Evolutionary conservation across 2,888 invertebrate genomes (phyloP), one percentile per base, ranked within the genome.

Genomic region (Epirrhoe alternata): DNA sequence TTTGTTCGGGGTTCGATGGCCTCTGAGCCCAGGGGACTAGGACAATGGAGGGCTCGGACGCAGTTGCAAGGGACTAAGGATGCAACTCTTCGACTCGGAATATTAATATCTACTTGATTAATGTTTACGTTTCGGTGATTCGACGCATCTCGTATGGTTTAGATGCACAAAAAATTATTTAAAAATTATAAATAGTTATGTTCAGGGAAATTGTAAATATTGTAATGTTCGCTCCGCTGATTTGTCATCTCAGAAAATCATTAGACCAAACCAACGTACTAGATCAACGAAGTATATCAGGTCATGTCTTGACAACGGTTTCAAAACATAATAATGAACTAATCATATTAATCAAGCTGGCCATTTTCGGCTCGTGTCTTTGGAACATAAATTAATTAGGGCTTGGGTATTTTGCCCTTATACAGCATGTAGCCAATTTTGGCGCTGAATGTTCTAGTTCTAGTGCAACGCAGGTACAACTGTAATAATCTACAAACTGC

Each of bases 21-120:
- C 87, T 76, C 74, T 73, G 84, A 31, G 31, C 87, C 76, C 84
- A 67, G 83, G 38, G 83, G 83, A 85, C 78, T 74, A 85, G 84
- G 85, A 86, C 88, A 85, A 83, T 68, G 66, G 58, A 74, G 72
- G 73, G 53, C 64, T 64, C 42, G 57, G 49, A 58, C 49, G 64
- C 58, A 68, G 70, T 67, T 59, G 59, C 64, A 61, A 68, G 69
- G 71, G 70, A 62, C 66, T 54, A 66, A 66, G 65, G 66, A 71
- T 70, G 74, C 33, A 30, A 17, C 49, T 6, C 50, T 16, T 35
- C 45, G 24, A 52, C 54, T 64, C 14, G 4, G 42, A 55, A 62
- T 49, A 33, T 31, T n/a, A 42, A 59, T 57, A 56, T 16, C 5
- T 6, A 47, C 1, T 14, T 6, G 45, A 45, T n/a, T 47, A 14